Evolutionary conservation across 2,888 invertebrate species (phyloP).

Genomic region (Synanthedon tipuliformis): DNA sequence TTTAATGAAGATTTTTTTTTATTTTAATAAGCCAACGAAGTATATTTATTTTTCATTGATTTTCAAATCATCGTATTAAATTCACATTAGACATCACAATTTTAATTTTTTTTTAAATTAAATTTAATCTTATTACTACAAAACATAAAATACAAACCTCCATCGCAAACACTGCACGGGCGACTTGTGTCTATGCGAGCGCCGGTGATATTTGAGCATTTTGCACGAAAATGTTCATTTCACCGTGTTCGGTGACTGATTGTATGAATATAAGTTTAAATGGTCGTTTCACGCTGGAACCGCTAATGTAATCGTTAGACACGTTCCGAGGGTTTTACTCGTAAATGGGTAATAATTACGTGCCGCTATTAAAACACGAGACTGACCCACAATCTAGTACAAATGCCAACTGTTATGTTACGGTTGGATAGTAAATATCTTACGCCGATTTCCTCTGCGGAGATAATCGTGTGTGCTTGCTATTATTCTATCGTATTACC

Average conservation of each 20-base stretch:
- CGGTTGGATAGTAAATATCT: conserved; percentile 30
- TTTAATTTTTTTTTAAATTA: too few relatives aligned
- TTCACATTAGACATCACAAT: too few relatives aligned
- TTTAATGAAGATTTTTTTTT: too few relatives aligned
- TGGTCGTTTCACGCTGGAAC: conserved; percentile 6
- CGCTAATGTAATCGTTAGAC: conserved; percentile 24
- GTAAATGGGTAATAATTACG: conserved; percentile 11
- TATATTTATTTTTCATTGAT: too few relatives aligned
- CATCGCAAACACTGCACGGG: conserved; percentile 64
- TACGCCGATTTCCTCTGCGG: conserved; percentile 16
- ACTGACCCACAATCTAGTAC: conserved; percentile 22
- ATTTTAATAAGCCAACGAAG: too few relatives aligned
- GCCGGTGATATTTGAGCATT: conserved; percentile 70
- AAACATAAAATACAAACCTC: conserved; percentile 31
- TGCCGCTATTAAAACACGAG: conserved; percentile 17
- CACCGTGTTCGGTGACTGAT: conserved; percentile 24
- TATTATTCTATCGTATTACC: background rate
- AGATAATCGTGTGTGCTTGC: conserved; percentile 7
- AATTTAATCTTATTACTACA: too few relatives aligned
- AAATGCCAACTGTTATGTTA: conserved; percentile 37
- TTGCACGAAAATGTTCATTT: conserved; percentile 64
- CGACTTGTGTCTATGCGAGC: conserved; percentile 63
- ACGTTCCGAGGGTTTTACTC: conserved; percentile 16
- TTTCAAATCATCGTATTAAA: too few relatives aligned
- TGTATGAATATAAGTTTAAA: background rate